A percentile compares a stretch with the other conserved stretches of the same genome.
These are phyloP conservation scores for Mystacornis crossleyi DNA, from an alignment of 2,113 vertebrate species.

Conservation along the genomic window DNA sequence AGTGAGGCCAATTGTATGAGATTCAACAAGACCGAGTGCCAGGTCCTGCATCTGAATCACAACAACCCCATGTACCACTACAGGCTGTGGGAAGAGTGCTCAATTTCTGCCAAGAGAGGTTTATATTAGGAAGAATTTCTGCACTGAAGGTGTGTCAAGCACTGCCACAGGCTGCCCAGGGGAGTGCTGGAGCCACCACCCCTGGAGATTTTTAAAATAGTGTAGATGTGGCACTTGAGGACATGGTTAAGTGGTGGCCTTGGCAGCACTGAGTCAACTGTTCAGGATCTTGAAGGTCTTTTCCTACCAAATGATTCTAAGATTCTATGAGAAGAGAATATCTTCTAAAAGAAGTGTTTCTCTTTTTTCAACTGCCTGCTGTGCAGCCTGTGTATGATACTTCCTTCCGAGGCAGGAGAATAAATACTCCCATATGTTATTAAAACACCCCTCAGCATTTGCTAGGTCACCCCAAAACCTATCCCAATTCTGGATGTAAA, in stretches of 20 bases:
- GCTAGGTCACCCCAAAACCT: neutral
- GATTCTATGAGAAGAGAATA: neutral
- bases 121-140: neutral
- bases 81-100: neutral
- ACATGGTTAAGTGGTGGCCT: neutral
- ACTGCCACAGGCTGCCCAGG: neutral
- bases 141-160: neutral
- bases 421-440: neutral
- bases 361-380: neutral
- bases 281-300: neutral
- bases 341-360: neutral
- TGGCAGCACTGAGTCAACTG: neutral
- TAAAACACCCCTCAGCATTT: neutral
- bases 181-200: neutral
- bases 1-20: neutral
- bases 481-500: neutral
- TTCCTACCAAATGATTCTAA: neutral
- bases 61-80: neutral
- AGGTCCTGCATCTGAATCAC: neutral
- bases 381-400: neutral
- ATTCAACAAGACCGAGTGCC: neutral
- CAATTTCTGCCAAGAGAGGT: neutral
- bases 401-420: neutral
- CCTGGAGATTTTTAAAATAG: neutral
- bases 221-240: neutral